phyloP scores from a whole-genome alignment of 2,888 invertebrate genomes.

The Apotomis capreana region DNA sequence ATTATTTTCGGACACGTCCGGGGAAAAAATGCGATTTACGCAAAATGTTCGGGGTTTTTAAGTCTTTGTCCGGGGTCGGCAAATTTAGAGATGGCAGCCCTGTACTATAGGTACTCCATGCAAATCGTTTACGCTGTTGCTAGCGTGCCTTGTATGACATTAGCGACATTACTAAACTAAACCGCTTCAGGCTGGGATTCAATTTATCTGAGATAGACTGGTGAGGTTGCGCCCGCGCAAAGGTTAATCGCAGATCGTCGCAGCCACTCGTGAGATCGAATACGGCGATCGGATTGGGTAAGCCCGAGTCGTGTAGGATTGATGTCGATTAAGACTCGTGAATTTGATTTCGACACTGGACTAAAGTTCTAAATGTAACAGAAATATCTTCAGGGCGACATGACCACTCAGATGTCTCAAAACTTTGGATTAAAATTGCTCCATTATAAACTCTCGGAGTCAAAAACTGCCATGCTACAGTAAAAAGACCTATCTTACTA shows the following conservation, averaged over 20 bases:
- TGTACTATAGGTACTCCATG: too few species aligned
- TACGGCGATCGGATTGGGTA: slow-evolving; percentile 21
- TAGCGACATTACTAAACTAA: slow-evolving; percentile 28
- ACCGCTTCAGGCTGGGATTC: slow-evolving; percentile 26
- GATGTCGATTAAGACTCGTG: slow-evolving; percentile 7
- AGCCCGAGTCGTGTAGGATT: slow-evolving; percentile 15
- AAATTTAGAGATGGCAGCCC: too few species aligned
- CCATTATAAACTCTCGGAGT: too few species aligned
- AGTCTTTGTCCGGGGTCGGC: too few species aligned
- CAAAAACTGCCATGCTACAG: too few species aligned
- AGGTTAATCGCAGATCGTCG: slow-evolving; percentile 29
- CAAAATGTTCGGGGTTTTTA: too few species aligned
- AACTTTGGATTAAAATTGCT: neutral
- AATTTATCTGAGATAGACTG: slow-evolving; percentile 28
- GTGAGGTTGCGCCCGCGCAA: neutral
- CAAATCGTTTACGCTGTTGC: too few species aligned
- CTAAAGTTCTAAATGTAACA: slow-evolving; percentile 6
- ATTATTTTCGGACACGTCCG: too few species aligned
- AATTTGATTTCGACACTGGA: slow-evolving; percentile 10
- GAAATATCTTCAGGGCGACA: neutral
- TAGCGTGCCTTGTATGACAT: slow-evolving; percentile 16
- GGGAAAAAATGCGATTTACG: too few species aligned
- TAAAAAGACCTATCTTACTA: too few species aligned
- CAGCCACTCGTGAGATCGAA: slow-evolving; percentile 27
- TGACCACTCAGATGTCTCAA: neutral